Base-by-base conservation (phyloP, 2,888 invertebrate species). In the Eupithecia subumbrata region DNA sequence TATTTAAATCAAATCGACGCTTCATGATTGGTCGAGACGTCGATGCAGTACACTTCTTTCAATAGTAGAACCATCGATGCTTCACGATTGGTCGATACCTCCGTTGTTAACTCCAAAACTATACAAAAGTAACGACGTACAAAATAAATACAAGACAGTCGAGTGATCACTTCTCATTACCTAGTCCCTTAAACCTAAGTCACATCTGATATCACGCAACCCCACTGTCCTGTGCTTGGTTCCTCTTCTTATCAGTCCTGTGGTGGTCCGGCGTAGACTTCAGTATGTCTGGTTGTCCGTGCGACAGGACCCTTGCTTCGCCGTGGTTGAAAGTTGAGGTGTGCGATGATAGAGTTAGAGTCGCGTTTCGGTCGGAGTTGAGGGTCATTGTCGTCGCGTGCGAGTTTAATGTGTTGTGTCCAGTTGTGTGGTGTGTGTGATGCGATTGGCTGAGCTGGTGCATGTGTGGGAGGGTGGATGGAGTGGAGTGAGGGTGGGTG, bases 181-280 rank as follows among this genome's bases (percentile, higher is more conserved):
- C 72, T 14, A 60, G 66, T 30, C 73, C 76, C 77, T 77, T 75
- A 77, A 77, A 77, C 77, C 75, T 77, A 77, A 77, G 75, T 75
- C 74, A 81, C 56, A 73, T 71, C 75, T 75, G 82, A 63, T 81
- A 90, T 94, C 94, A 95, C 94, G 95, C 94, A 68, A 93, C 92
- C 4, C 92, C 91, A 73, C 88, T 90, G 75, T 95, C 95, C 22
- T 92, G 92, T 74, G 60, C 60, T 60, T 93, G 94, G 71, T 82
- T 89, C 5, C 95, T 79, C 73, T 95, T 95, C 88, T 95, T 95
- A 8, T 92, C 92, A 56, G 80, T 84, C 37, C 92, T 83, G 78
- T 97, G 97, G 88, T 98, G 98, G 88, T 98, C 98, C 11, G 98
- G 98, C 5, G 98, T 98, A 18, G 98, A 97, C 88, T 98, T 98